Percentiles rank a stretch among this genome's conserved stretches.
Conservation (phyloP, 2,113 vertebrate genomes). For the Paradisaea rubra region DNA sequence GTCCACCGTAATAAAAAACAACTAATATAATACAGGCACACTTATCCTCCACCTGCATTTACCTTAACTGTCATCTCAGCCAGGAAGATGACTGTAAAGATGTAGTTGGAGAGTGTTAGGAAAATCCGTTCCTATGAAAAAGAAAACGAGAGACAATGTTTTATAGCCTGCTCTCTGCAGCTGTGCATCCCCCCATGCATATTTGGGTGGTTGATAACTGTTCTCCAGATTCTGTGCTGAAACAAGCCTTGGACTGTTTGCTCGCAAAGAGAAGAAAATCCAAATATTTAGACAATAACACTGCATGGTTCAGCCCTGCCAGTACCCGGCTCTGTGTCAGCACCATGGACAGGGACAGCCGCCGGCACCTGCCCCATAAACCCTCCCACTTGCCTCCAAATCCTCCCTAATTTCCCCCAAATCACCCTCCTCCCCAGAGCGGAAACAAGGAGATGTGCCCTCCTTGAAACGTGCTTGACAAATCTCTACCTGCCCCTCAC, state of each 20-base stretch:
- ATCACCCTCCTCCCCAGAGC: too few relatives aligned
- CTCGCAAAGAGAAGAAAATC: not conserved
- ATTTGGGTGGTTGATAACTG: not conserved
- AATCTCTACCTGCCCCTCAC: not conserved
- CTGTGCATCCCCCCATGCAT: not conserved
- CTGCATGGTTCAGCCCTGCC: accelerated
- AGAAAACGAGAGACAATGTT: not conserved
- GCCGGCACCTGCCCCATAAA: accelerated
- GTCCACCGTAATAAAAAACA: not conserved
- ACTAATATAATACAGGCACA: not conserved
- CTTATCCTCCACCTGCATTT: constrained; percentile 16
- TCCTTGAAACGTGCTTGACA: not conserved
- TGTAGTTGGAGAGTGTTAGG: constrained; percentile 94
- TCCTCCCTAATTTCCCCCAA: too few relatives aligned
- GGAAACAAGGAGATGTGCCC: not conserved
- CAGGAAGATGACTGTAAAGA: constrained; percentile 96
- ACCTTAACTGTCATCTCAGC: constrained; percentile 97
- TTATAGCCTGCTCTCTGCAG: not conserved
- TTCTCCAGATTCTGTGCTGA: not conserved
- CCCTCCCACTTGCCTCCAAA: not conserved
- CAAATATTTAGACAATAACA: not conserved
- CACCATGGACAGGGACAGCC: constrained; percentile 10
- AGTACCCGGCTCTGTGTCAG: not conserved
- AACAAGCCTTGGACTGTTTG: not conserved
- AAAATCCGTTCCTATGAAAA: constrained; percentile 89